phyloP scores from a whole-genome alignment of 2,113 vertebrate genomes.

The Excalfactoria chinensis region DNA sequence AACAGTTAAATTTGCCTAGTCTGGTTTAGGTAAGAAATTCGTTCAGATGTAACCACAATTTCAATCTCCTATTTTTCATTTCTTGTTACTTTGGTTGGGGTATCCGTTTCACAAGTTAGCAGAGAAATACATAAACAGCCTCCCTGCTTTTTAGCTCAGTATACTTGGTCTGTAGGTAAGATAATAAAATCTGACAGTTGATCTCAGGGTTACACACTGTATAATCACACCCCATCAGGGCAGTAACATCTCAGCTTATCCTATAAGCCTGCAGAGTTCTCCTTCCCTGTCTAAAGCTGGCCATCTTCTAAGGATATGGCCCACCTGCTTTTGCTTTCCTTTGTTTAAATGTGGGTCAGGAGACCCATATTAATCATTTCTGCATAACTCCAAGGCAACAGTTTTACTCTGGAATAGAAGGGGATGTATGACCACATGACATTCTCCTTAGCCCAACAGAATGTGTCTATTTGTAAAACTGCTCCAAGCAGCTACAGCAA shows the following conservation, averaged over 20 bases:
- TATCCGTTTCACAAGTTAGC: neutral
- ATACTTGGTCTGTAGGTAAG: neutral
- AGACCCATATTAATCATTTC: neutral
- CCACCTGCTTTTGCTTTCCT: accelerated
- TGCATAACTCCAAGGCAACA: accelerated
- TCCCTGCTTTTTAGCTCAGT: neutral
- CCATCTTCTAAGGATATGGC: neutral
- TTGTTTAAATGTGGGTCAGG: neutral
- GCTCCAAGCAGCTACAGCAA: neutral
- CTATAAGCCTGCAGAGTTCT: too few relatives aligned
- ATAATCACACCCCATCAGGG: accelerated
- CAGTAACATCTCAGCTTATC: accelerated
- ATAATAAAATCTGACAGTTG: neutral
- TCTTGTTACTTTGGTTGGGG: neutral
- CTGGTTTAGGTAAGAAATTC: neutral
- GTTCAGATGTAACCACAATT: neutral
- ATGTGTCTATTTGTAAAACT: neutral
- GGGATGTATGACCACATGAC: accelerated
- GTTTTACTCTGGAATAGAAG: neutral
- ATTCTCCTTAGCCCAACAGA: neutral
- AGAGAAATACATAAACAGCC: neutral
- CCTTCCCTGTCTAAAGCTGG: neutral
- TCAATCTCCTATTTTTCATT: neutral
- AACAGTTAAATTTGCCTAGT: neutral
- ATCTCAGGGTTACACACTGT: neutral